Evolutionary conservation across 2,888 invertebrate genomes (phyloP), one percentile per base, ranked within the genome.

Genomic region (Agelastica alni): DNA sequence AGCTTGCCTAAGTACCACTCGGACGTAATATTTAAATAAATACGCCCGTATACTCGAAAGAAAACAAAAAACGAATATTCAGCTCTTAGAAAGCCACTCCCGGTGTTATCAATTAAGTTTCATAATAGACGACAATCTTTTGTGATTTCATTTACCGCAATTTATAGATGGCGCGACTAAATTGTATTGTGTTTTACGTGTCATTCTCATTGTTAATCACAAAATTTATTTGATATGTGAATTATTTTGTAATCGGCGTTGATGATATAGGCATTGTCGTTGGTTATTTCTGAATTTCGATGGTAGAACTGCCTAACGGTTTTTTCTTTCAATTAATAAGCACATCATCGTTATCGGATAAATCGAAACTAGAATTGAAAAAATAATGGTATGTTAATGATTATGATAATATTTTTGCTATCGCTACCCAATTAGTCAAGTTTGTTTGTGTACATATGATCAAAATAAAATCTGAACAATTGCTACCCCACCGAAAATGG

Each of bases 61-160:
- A 18, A 37, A 37, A 37, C 17, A 17, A 37, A 37, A 9, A 3
- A n/a, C 10, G 18, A 9, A 10, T 17, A 18, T 37, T 17, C 10
- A 9, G 2, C 10, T 18, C 43, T 45, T 49, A 31, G 17, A 47
- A 30, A 43, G 9, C 28, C 53, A 41, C 54, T 18, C 39, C 28
- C 44, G 39, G 45, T 30, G 45, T 51, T 37, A 51, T 54, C 45
- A 54, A 54, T 54, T 49, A 49, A 54, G 37, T 39, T n/a, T 14
- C 45, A 41, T 60, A 59, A 56, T 59, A 54, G 52, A 53, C 44
- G 47, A 48, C 43, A 46, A 58, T 51, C 62, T 61, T 63, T 65
- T 65, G 65, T 65, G 60, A 57, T 55, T 59, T 59, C 58, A 65
- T 63, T 59, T 57, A 60, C 54, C 51, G 44, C 60, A 61, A 62